Conservation (phyloP, 2,888 invertebrate genomes). For the Pegoplata infirma region DNA sequence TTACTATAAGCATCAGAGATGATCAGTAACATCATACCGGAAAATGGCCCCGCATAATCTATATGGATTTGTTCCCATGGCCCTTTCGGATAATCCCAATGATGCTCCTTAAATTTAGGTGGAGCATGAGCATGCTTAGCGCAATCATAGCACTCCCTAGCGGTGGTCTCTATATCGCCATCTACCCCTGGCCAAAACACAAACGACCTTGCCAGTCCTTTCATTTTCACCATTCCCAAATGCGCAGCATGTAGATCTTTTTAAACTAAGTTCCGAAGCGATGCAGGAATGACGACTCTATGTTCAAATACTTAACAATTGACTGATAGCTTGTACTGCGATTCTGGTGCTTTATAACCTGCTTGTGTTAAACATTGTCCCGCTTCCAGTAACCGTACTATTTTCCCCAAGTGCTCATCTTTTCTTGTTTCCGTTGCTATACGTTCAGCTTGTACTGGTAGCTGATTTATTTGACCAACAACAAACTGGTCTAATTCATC, state of each 20-base stretch:
- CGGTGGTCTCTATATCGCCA: conserved; percentile 13
- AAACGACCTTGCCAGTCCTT: conserved; percentile 17
- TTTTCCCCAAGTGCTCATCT: conserved; percentile 5
- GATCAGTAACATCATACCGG: conserved; percentile 69
- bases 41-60: conserved; percentile 76
- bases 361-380: background rate
- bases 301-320: conserved; percentile 18
- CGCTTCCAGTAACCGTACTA: background rate
- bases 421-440: conserved; percentile 13
- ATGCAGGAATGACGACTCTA: conserved; percentile 7
- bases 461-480: background rate
- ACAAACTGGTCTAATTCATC: background rate
- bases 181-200: conserved; percentile 38
- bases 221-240: conserved; percentile 10
- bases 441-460: background rate
- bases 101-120: background rate
- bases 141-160: background rate
- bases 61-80: conserved; percentile 30
- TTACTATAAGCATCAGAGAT: conserved; percentile 60
- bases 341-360: conserved; percentile 14
- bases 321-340: conserved; percentile 1
- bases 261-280: background rate
- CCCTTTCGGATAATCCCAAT: conserved; percentile 28
- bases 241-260: too few species aligned
- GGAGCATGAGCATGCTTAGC: conserved; percentile 2